Evolutionary conservation across 2,797 vertebrate genomes (phyloP), one percentile per base, ranked within the genome.

Genomic region (Chelidonichthys spinosus): DNA sequence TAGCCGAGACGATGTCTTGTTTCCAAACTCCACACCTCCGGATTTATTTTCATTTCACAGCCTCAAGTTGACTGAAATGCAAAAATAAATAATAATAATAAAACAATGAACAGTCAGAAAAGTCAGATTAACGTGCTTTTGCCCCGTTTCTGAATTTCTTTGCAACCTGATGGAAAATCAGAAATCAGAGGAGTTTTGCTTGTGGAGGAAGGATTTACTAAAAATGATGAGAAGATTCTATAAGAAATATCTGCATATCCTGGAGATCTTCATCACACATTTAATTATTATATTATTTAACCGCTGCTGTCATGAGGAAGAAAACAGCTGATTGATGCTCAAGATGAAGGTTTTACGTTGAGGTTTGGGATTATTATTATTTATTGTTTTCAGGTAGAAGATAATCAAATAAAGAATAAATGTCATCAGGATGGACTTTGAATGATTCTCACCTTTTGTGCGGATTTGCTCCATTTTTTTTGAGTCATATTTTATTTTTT

Each of bases 371-470:
- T 63, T 68, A 39, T 63, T 54, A 58, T 65, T 58, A 44, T 61
- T n/a, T n/a, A n/a, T 25, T 55, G 59, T 40, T 65, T 78, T 64
- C 15, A 32, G 52, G 18, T 6, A 17, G 68, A 68, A 52, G 37
- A 65, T 44, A 25, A 46, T 35, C 35, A 62, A 73, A 47, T 65
- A 18, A 67, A 40, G 47, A 50, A 17, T 6, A 47, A 47, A 76
- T 77, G 25, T 69, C 40, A 5, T 60, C 62, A 58, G 37, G 32
- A 81, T 79, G 74, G 74, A 82, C 55, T 75, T 69, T 74, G 66
- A 80, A 66, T 44, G 58, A 42, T 68, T 54, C 71, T 10, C 11
- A 4, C 17, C 4, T 73, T 58, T 37, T 72, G 44, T 65, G 64
- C 37, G 44, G 63, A 72, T 53, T 7, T 13, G 40, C 36, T 78